Conservation (phyloP, 1,140 invertebrate species). For the Leptinotarsa defecta region DNA sequence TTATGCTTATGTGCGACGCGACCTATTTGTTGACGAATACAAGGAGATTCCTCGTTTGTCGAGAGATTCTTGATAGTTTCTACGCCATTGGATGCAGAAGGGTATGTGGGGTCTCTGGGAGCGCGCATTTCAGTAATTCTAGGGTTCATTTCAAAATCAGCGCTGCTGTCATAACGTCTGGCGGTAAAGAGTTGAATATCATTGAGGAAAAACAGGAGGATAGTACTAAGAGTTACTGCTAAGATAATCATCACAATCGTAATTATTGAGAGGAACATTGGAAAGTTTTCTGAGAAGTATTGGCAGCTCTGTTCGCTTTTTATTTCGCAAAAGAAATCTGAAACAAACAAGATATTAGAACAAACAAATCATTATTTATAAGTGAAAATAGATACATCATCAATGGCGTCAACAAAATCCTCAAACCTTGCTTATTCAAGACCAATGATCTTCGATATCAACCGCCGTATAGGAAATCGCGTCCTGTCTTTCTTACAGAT, state of each 20-base stretch:
- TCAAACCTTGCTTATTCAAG: too few relatives aligned
- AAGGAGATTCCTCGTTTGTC: constrained; percentile 16
- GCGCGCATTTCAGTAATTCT: too few relatives aligned
- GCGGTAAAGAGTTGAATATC: constrained; percentile 34
- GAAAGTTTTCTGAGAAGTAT: constrained; percentile 43
- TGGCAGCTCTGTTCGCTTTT: constrained; percentile 36
- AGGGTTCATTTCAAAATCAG: background rate
- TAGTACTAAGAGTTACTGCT: constrained; percentile 34
- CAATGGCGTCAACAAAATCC: too few relatives aligned
- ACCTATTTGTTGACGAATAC: background rate
- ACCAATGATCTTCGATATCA: too few relatives aligned
- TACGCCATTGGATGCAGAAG: too few relatives aligned
- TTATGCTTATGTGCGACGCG: background rate
- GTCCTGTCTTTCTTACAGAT: too few relatives aligned
- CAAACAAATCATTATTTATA: too few relatives aligned
- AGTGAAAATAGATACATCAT: too few relatives aligned
- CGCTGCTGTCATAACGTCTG: constrained; percentile 14
- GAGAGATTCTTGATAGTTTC: too few relatives aligned
- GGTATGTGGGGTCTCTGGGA: too few relatives aligned
- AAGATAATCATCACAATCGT: constrained; percentile 42
- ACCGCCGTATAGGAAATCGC: too few relatives aligned
- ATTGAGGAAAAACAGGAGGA: constrained; percentile 30
- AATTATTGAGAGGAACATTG: constrained; percentile 38
- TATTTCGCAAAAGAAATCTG: constrained; percentile 36
- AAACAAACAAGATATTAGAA: constrained; percentile 2